Percentiles rank a stretch among this genome's conserved stretches.
phyloP scores from a whole-genome alignment of 2,797 vertebrate species.

The Gouania willdenowi region DNA sequence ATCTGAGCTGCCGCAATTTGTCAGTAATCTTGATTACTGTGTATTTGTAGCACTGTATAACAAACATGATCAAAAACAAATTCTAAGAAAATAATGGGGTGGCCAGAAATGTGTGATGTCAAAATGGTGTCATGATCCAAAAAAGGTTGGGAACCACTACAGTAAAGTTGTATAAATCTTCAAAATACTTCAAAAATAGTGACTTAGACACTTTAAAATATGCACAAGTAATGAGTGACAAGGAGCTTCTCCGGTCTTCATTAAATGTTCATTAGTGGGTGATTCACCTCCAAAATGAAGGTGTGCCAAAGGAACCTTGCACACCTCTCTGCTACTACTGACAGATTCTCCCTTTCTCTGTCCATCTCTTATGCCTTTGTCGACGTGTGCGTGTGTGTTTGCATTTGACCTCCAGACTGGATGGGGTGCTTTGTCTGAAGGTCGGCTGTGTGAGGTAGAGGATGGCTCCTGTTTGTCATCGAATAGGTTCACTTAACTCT shows the following conservation, averaged over 20 bases:
- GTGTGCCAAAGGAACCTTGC: constrained; percentile 18
- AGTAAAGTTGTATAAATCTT: too few relatives aligned
- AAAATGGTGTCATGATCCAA: too few relatives aligned
- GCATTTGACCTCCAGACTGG: constrained; percentile 42
- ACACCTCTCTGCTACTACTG: constrained; percentile 11
- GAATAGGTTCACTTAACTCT: constrained; percentile 36
- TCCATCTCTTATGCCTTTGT: constrained; percentile 1
- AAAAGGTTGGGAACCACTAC: too few relatives aligned
- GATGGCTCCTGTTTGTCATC: constrained; percentile 47
- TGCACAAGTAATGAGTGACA: constrained; percentile 43
- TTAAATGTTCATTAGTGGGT: constrained; percentile 46
- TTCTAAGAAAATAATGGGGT: too few relatives aligned
- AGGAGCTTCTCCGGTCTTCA: constrained; percentile 41
- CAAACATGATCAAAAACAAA: too few relatives aligned
- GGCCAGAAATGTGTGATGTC: too few relatives aligned
- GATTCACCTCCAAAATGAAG: constrained; percentile 40
- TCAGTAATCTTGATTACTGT: too few relatives aligned
- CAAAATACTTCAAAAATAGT: too few relatives aligned
- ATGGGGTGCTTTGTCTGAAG: constrained; percentile 41
- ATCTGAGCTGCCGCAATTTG: too few relatives aligned
- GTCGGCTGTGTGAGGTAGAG: constrained; percentile 33
- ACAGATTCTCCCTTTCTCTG: constrained; percentile 25
- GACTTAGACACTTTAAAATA: too few relatives aligned
- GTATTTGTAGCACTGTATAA: too few relatives aligned
- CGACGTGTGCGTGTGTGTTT: background rate